Base-by-base conservation (phyloP, 2,888 invertebrate species). In the Lithophane semibrunnea region DNA sequence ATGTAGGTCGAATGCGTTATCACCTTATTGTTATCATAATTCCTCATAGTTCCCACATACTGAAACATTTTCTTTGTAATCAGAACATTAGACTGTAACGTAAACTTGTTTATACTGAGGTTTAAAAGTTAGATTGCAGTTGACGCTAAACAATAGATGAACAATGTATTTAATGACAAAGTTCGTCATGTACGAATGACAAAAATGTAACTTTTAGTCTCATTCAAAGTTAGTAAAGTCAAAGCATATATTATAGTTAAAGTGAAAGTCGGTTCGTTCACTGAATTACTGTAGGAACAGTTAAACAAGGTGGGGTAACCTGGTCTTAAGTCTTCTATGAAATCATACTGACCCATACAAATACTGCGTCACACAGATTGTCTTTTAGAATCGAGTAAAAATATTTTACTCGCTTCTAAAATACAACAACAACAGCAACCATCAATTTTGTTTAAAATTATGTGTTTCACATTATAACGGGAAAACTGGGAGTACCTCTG, bases 1-100 rank as follows among this genome's bases (percentile, higher is more conserved):
- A 94, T 93, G 91, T 94, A 88, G 94, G 94, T 89, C 94, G 89
- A 74, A 88, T 75, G 85, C 82, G 88, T 93, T 94, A 94, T 94
- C 94, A 89, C 80, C 72, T 70, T 82, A 82, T 73, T 83, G 91
- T 94, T 94, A 95, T 94, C 94, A 92, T 77, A 84, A 87, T 91
- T 91, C 91, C 91, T 92, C 88, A 88, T 86, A 85, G 86, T 87
- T 87, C 86, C 85, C 82, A 81, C 82, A 86, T 82, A 77, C 87
- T 90, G 71, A 79, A 83, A 76, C 82, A 73, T 79, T 84, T 81
- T 80, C 84, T 86, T 77, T 79, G 71, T 69, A 82, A 79, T 75
- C 68, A 66, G 58, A 70, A 73, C 54, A 56, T 56, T 61, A 70
- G 21, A 63, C 44, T 29, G 68, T 66, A 65, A 79, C 37, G 52